Evolutionary conservation across 2,888 invertebrate species (phyloP).

Genomic region (Zygogramma bicolorata): DNA sequence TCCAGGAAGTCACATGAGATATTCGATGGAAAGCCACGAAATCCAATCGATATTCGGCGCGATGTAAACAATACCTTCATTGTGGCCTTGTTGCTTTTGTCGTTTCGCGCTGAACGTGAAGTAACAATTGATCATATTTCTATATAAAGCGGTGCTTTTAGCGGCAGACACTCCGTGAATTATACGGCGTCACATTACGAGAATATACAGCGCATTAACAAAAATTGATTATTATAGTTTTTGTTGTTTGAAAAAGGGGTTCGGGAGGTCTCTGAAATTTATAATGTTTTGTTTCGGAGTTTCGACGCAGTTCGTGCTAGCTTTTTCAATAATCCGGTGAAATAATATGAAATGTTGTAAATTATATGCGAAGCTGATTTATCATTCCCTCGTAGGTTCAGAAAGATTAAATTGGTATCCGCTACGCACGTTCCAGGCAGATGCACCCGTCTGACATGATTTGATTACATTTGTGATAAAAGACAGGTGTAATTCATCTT

Average conservation of each 20-base stretch:
- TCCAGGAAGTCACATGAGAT: background rate
- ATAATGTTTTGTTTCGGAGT: slow-evolving; percentile 4
- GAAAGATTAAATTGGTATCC: background rate
- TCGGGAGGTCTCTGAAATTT: background rate
- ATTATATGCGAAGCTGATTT: background rate
- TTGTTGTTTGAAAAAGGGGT: slow-evolving; percentile 1
- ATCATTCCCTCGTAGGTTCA: background rate
- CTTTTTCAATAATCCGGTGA: background rate
- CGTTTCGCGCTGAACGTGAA: slow-evolving; percentile 1
- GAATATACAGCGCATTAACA: slow-evolving; percentile 11
- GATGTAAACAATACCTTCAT: slow-evolving; percentile 11
- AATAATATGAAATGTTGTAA: background rate
- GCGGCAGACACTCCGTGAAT: slow-evolving; percentile 7
- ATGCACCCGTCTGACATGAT: background rate
- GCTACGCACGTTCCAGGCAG: background rate
- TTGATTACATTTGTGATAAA: background rate
- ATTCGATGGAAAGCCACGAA: slow-evolving; percentile 1
- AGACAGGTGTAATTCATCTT: background rate
- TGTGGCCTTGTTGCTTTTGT: slow-evolving; percentile 5
- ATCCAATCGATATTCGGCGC: slow-evolving; percentile 9
- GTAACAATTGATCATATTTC: slow-evolving; percentile 6
- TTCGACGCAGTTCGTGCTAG: background rate
- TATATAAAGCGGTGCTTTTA: slow-evolving; percentile 8
- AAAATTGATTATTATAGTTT: slow-evolving; percentile 5
- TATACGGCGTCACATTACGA: slow-evolving; percentile 10